These are phyloP conservation scores for Pissodes strobi DNA, from an alignment of 1,140 invertebrate genomes.

Conservation along the genomic window DNA sequence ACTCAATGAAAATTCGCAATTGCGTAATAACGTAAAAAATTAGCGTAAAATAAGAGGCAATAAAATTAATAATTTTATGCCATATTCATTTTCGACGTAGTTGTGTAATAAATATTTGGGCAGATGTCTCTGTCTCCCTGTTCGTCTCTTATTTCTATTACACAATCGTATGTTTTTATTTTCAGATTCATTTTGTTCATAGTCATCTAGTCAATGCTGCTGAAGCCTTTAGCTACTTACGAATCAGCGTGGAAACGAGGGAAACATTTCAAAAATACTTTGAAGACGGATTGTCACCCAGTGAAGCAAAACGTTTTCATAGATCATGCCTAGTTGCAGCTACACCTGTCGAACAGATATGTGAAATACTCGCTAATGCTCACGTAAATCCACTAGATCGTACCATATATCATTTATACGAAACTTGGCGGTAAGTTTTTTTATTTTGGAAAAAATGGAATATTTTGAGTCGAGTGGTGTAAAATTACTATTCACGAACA, in stretches of 20 bases:
- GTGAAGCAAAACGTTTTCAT: background rate
- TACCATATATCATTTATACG: conserved; percentile 1
- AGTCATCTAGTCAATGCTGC: background rate
- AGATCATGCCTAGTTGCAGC: background rate
- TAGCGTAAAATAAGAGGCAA: too few species aligned
- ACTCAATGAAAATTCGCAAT: too few species aligned
- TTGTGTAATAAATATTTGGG: too few species aligned
- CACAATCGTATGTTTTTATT: background rate
- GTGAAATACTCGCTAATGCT: background rate
- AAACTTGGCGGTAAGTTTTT: conserved; percentile 1
- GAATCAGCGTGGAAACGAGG: background rate
- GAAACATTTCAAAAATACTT: conserved; percentile 4
- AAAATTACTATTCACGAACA: too few species aligned
- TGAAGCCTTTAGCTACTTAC: background rate
- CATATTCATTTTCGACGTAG: too few species aligned
- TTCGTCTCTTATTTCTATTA: background rate
- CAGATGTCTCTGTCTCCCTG: conserved; percentile 2
- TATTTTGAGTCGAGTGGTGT: too few species aligned
- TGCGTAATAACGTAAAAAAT: too few species aligned
- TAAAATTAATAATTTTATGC: too few species aligned
- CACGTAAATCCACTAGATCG: background rate
- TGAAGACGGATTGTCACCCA: background rate
- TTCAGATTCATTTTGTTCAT: background rate
- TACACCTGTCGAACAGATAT: background rate
- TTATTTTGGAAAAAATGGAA: too few species aligned